A percentile compares a stretch with the other conserved stretches of the same genome.
These are phyloP conservation scores for Sarcophaga rosellei DNA, from an alignment of 2,888 invertebrate genomes.

Conservation along the genomic window DNA sequence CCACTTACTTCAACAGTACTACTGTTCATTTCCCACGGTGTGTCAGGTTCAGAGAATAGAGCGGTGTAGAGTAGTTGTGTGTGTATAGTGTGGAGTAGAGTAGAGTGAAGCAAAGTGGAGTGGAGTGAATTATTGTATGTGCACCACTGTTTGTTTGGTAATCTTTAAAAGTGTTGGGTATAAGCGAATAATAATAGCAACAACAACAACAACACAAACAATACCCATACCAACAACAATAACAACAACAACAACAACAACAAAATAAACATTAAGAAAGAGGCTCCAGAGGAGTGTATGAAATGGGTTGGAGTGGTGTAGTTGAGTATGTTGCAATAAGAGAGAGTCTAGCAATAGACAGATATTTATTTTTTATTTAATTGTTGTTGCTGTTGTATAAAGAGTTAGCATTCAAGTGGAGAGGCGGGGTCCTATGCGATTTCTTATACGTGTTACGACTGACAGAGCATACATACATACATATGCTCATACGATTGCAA, in stretches of 20 bases:
- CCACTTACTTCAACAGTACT: constrained; percentile 70
- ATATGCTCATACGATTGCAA: background rate
- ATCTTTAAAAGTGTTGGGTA: constrained; percentile 47
- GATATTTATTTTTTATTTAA: background rate
- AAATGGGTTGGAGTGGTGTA: constrained; percentile 20
- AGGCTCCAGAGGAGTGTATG: constrained; percentile 18
- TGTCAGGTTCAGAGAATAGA: constrained; percentile 57
- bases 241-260: background rate
- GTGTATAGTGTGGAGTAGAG: constrained; percentile 46
- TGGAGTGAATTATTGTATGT: constrained; percentile 25
- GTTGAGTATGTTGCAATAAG: constrained; percentile 2
- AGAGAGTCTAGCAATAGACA: no score
- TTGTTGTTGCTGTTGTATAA: constrained; percentile 37
- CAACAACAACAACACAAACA: background rate
- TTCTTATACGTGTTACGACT: background rate
- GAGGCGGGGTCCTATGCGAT: constrained; percentile 59
- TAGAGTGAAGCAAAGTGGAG: constrained; percentile 28
- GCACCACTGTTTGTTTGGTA: constrained; percentile 38
- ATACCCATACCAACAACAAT: background rate
- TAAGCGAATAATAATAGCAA: constrained; percentile 34
- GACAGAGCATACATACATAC: background rate
- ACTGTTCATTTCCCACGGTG: constrained; percentile 81
- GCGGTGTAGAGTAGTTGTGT: no score
- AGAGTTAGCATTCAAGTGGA: constrained; percentile 57
- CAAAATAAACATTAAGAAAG: constrained; percentile 2